Conservation (phyloP, 2,113 vertebrate species). For the human region DNA sequence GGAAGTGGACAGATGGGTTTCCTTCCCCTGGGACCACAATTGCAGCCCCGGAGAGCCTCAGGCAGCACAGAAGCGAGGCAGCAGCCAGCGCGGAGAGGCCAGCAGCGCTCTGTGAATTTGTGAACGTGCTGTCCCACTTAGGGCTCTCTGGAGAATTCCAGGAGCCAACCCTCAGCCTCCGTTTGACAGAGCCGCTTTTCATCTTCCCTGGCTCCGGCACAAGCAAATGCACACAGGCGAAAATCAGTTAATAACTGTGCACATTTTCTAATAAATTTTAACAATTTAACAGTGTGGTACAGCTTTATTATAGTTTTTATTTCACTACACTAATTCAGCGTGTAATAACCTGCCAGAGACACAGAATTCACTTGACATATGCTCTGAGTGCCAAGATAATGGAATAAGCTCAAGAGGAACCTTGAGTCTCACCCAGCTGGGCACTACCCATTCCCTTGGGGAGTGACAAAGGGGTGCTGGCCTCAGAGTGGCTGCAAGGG, state of each 20-base stretch:
- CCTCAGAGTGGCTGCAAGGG: rapidly evolving
- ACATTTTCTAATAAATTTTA: slow-evolving; percentile 67
- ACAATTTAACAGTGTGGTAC: slow-evolving; percentile 66
- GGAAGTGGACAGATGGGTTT: background rate
- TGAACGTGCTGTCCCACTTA: background rate
- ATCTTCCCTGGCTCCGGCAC: background rate
- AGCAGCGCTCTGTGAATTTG: background rate
- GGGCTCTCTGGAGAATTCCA: slow-evolving; percentile 53
- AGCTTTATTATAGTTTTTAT: slow-evolving; percentile 78
- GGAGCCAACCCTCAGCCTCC: background rate
- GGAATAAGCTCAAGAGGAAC: slow-evolving; percentile 52
- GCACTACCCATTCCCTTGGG: background rate
- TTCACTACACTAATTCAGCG: slow-evolving; percentile 81
- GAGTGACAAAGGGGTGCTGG: background rate
- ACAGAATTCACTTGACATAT: slow-evolving; percentile 73
- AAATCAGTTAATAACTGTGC: slow-evolving; percentile 48
- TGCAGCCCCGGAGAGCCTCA: background rate
- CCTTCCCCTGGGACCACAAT: background rate
- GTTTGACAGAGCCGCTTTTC: slow-evolving; percentile 42
- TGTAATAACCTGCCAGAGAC: slow-evolving; percentile 77
- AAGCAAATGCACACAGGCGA: background rate
- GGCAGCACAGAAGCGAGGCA: background rate
- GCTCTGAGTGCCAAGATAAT: slow-evolving; percentile 67
- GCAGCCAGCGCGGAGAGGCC: background rate
- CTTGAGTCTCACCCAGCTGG: slow-evolving; percentile 20